Evolutionary conservation across 2,888 invertebrate species (phyloP).

Genomic region (Megalurothrips usitatus): DNA sequence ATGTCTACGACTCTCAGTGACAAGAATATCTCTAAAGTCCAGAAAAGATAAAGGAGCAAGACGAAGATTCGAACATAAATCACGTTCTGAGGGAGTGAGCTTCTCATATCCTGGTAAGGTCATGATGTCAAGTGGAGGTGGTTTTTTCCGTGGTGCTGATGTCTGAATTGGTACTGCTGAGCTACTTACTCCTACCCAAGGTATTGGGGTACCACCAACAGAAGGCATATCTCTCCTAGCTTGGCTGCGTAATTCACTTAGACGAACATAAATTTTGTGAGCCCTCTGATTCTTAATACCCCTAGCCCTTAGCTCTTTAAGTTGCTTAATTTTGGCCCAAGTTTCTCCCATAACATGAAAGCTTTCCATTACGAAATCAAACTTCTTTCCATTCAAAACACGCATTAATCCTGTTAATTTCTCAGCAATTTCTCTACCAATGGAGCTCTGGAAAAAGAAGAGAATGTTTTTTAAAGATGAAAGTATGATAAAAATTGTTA

Average conservation of each 20-base stretch:
- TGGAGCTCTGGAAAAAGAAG: conserved; percentile 45
- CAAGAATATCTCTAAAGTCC: conserved; percentile 69
- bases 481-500: background rate
- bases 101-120: conserved; percentile 75
- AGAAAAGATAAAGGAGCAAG: conserved; percentile 73
- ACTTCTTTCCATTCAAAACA: conserved; percentile 64
- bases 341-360: conserved; percentile 63
- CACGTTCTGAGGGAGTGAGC: conserved; percentile 64
- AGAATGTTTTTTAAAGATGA: background rate
- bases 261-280: conserved; percentile 11
- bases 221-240: background rate
- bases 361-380: conserved; percentile 73
- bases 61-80: conserved; percentile 70
- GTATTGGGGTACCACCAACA: background rate
- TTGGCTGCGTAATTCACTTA: conserved; percentile 27
- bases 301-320: conserved; percentile 45
- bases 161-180: conserved; percentile 31
- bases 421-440: conserved; percentile 55
- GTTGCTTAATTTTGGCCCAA: conserved; percentile 54
- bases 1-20: conserved; percentile 67
- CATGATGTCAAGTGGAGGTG: conserved; percentile 59
- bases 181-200: conserved; percentile 8
- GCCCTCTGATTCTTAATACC: conserved; percentile 33
- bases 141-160: conserved; percentile 41
- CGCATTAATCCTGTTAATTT: conserved; percentile 69